A percentile compares a stretch with the other conserved stretches of the same genome.
phyloP scores from a whole-genome alignment of 2,113 vertebrate genomes.

The Phoenicopterus ruber region DNA sequence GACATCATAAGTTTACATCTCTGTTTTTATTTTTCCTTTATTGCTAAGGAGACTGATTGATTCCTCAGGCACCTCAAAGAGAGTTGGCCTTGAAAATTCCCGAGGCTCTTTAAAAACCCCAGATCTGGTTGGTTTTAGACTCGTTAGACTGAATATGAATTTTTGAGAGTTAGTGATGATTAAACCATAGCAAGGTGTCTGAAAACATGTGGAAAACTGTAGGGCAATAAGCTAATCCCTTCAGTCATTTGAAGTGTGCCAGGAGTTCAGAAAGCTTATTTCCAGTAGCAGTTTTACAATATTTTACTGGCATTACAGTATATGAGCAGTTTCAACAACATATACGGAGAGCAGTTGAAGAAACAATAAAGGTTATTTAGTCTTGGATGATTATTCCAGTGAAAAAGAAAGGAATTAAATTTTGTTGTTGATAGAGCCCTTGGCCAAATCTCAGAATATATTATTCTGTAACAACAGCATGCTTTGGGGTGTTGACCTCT shows the following conservation, averaged over 20 bases:
- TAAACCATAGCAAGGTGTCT: neutral
- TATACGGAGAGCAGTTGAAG: neutral
- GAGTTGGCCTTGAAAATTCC: neutral
- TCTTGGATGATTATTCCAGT: neutral
- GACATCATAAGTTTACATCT: neutral
- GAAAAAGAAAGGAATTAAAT: neutral
- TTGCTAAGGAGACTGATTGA: neutral
- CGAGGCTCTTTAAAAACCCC: neutral
- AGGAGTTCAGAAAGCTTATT: neutral
- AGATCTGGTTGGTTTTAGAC: neutral
- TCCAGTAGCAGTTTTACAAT: neutral
- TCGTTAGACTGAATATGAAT: neutral
- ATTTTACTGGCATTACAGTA: neutral
- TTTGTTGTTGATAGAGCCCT: neutral
- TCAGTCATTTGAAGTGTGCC: neutral
- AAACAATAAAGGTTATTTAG: neutral
- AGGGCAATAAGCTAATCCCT: neutral
- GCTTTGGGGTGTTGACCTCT: neutral
- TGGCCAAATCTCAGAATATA: neutral
- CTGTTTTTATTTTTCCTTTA: neutral
- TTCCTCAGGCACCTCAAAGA: neutral
- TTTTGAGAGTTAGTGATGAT: neutral
- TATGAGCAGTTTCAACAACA: neutral
- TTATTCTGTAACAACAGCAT: neutral
- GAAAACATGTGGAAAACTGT: neutral